Evolutionary conservation across 2,888 invertebrate genomes (phyloP).

Genomic region (Tricholauxania praeusta): DNA sequence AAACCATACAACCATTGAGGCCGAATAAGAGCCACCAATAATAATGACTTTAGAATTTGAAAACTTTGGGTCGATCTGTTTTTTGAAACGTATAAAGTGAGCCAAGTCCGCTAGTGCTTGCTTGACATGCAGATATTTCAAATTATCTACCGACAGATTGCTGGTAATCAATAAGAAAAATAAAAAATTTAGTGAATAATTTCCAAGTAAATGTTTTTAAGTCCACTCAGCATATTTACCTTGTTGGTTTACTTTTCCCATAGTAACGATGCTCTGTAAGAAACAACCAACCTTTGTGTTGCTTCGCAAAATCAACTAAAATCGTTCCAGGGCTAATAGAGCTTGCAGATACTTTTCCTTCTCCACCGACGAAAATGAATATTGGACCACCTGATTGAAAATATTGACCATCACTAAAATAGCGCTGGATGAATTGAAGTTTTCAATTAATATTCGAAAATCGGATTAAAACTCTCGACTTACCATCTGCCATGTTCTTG

Average conservation of each 20-base stretch:
- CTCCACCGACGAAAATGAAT: too few species aligned
- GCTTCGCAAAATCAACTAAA: not conserved
- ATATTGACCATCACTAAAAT: too few species aligned
- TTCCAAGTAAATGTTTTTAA: not conserved
- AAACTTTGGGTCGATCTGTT: conserved; percentile 58
- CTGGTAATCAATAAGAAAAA: conserved; percentile 58
- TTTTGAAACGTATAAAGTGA: conserved; percentile 71
- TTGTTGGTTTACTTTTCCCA: too few species aligned
- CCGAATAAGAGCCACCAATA: conserved; percentile 77
- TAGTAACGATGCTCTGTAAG: too few species aligned
- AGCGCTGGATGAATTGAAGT: not conserved
- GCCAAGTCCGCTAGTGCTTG: conserved; percentile 78
- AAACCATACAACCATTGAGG: conserved; percentile 77
- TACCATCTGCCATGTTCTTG: too few species aligned
- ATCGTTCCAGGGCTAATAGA: too few species aligned
- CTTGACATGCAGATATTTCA: conserved; percentile 74
- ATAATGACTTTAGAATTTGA: conserved; percentile 68
- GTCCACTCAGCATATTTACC: too few species aligned
- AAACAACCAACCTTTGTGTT: too few species aligned
- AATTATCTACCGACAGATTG: conserved; percentile 70
- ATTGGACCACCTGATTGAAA: too few species aligned
- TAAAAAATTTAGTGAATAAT: not conserved
- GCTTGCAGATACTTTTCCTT: too few species aligned
- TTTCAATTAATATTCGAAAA: not conserved
- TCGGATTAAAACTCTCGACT: not conserved